Conservation (phyloP, 2,888 invertebrate genomes). For the Globia sparganii region DNA sequence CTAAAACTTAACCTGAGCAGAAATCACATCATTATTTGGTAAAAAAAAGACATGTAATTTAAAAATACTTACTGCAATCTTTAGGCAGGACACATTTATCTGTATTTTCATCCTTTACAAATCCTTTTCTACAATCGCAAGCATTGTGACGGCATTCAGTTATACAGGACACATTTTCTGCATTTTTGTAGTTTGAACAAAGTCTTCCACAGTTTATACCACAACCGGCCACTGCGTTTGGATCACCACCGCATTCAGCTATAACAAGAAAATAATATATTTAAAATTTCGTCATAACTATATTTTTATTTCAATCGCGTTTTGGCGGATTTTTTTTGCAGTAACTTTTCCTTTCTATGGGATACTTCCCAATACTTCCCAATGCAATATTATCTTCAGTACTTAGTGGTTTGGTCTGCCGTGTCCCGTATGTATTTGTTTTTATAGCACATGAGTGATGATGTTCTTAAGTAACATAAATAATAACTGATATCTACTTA, state of each 20-base stretch:
- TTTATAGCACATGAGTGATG: not conserved
- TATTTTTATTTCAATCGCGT: no score
- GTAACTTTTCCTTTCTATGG: no score
- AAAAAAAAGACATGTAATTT: not conserved
- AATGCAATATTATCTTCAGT: not conserved
- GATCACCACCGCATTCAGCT: constrained; percentile 67
- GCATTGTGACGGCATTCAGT: constrained; percentile 54
- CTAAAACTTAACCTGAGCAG: not conserved
- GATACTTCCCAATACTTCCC: no score
- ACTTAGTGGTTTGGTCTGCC: not conserved
- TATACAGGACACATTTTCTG: constrained; percentile 39
- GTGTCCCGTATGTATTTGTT: no score
- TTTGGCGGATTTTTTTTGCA: no score
- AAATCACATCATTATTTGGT: not conserved
- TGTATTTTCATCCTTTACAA: constrained; percentile 58
- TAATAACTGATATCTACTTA: constrained; percentile 54
- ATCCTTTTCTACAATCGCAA: constrained; percentile 68
- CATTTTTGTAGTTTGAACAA: constrained; percentile 61
- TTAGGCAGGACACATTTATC: constrained; percentile 63
- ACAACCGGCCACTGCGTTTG: constrained; percentile 68
- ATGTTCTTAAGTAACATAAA: not conserved
- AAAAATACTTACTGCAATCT: constrained; percentile 65
- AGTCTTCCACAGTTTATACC: constrained; percentile 65
- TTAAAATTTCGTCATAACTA: no score
- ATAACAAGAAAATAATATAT: not conserved